phyloP scores from a whole-genome alignment of 1,140 invertebrate genomes.

The Cotesia chilonis region DNA sequence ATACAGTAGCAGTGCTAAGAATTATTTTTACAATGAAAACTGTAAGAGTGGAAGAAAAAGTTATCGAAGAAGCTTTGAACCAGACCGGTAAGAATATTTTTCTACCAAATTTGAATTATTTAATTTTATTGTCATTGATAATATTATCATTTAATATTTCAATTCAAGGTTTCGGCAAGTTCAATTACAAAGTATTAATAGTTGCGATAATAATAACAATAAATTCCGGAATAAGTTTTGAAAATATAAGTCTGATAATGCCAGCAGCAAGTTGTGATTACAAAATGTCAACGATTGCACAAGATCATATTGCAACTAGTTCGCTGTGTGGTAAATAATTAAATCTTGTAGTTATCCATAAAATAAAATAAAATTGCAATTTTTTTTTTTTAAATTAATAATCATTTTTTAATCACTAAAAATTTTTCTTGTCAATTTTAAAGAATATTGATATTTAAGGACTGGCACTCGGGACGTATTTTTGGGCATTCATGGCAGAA shows the following conservation, averaged over 20 bases:
- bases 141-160: background rate
- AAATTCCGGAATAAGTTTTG: constrained; percentile 62
- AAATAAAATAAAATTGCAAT: no score
- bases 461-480: constrained; percentile 70
- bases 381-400: no score
- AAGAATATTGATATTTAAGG: constrained; percentile 53
- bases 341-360: background rate
- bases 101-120: background rate
- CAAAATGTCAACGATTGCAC: constrained; percentile 65
- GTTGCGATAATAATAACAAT: constrained; percentile 67
- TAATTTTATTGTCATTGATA: background rate
- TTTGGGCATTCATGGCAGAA: constrained; percentile 71
- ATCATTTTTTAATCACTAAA: no score
- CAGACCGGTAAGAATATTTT: background rate
- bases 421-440: constrained; percentile 6
- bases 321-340: constrained; percentile 56
- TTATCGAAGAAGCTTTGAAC: constrained; percentile 7
- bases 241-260: constrained; percentile 65
- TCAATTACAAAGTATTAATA: constrained; percentile 65
- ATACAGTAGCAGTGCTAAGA: no score
- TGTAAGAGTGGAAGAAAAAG: background rate
- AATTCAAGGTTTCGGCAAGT: constrained; percentile 65
- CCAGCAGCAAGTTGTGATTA: constrained; percentile 71
- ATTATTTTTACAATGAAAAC: no score
- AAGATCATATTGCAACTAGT: constrained; percentile 64